Conservation (phyloP, 1,140 invertebrate species). For the Drosophila punjabiensis region DNA sequence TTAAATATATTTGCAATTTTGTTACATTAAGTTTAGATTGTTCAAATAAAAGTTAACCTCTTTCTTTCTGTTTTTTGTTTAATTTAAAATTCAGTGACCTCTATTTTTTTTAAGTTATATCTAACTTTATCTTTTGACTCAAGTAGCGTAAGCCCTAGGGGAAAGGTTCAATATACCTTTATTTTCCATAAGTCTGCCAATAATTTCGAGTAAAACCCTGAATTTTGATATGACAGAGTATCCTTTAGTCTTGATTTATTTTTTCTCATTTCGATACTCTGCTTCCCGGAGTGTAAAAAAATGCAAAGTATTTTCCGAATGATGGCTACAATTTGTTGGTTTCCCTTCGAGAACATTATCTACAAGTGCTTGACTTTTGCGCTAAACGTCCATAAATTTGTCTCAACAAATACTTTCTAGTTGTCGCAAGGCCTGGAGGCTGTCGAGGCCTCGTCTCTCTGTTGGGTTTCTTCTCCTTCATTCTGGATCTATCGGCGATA, state of each 20-base stretch:
- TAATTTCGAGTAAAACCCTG: neutral
- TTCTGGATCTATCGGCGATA: slow-evolving; percentile 59
- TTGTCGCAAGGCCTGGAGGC: slow-evolving; percentile 34
- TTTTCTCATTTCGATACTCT: neutral
- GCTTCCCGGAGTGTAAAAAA: slow-evolving; percentile 15
- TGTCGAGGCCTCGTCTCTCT: neutral
- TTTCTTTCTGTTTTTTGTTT: neutral
- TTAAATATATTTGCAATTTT: neutral
- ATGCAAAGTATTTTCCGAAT: slow-evolving; percentile 66
- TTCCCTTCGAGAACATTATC: slow-evolving; percentile 70
- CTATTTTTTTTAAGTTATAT: neutral
- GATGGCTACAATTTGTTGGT: slow-evolving; percentile 81
- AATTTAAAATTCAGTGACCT: neutral
- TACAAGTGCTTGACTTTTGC: slow-evolving; percentile 80
- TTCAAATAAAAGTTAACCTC: no score
- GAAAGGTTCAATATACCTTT: neutral
- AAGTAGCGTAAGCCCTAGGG: neutral
- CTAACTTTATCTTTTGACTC: neutral
- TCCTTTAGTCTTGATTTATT: slow-evolving; percentile 4
- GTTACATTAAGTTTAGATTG: no score
- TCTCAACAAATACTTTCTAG: slow-evolving; percentile 68
- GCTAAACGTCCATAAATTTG: slow-evolving; percentile 83
- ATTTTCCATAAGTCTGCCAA: neutral
- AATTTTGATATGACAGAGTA: neutral
- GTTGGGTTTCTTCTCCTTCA: slow-evolving; percentile 5